Conservation (phyloP, 1,140 invertebrate species). For the Chymomyza costata region DNA sequence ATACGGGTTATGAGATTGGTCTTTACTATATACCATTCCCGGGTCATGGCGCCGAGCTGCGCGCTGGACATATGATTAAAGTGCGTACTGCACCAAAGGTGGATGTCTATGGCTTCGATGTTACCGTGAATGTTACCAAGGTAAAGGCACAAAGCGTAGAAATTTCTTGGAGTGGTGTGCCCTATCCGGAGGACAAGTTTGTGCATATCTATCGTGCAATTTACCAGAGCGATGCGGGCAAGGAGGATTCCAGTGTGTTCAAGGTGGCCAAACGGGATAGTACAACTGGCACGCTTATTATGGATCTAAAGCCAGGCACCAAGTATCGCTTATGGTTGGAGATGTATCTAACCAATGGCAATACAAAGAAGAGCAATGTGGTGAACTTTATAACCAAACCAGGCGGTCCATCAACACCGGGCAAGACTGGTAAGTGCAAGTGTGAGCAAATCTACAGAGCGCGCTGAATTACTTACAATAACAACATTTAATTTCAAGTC, state of each 20-base stretch:
- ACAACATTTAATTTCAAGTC: conserved; percentile 45
- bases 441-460: neutral
- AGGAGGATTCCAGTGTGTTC: conserved; percentile 88
- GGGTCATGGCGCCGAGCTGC: conserved; percentile 83
- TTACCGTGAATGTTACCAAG: conserved; percentile 83
- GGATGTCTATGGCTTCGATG: conserved; percentile 88
- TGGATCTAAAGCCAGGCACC: conserved; percentile 86
- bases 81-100: conserved; percentile 78
- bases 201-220: conserved; percentile 93
- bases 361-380: conserved; percentile 91
- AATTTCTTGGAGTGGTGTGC: conserved; percentile 87
- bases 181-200: conserved; percentile 90
- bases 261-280: conserved; percentile 88
- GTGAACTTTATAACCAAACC: conserved; percentile 91
- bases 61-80: conserved; percentile 81
- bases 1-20: conserved; percentile 85
- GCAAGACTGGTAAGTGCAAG: conserved; percentile 54
- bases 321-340: conserved; percentile 91
- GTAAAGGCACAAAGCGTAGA: conserved; percentile 86
- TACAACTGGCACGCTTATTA: conserved; percentile 82
- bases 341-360: conserved; percentile 90
- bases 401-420: conserved; percentile 77
- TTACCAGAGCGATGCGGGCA: conserved; percentile 84
- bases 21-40: conserved; percentile 86
- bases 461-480: neutral